Conservation (phyloP, 2,113 vertebrate species). For the Pandion haliaetus region DNA sequence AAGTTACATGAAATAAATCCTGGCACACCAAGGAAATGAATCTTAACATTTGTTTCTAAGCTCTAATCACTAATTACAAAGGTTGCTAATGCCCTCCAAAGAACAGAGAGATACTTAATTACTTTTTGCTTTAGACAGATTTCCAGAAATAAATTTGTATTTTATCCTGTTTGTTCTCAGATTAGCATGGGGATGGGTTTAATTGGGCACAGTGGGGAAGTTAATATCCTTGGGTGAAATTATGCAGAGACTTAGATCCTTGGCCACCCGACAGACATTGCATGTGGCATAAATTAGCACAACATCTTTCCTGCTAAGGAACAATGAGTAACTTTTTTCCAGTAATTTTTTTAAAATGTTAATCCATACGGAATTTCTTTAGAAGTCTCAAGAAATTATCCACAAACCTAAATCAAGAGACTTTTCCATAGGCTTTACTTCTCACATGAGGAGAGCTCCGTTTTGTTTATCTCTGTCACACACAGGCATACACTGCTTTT, state of each 20-base stretch:
- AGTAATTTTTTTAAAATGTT: neutral
- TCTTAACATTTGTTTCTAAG: neutral
- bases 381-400: conserved; percentile 8
- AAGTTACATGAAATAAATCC: neutral
- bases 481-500: neutral
- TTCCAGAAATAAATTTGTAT: conserved; percentile 46
- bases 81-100: conserved; percentile 25
- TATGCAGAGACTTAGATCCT: conserved; percentile 38
- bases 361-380: neutral
- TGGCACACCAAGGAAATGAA: neutral
- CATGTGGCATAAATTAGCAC: conserved; percentile 44
- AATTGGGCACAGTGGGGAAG: conserved; percentile 59
- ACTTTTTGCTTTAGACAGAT: conserved; percentile 21
- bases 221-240: conserved; percentile 57
- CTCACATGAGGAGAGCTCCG: neutral
- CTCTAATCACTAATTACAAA: conserved; percentile 16
- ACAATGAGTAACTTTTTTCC: conserved; percentile 21
- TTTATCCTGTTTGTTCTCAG: conserved; percentile 57
- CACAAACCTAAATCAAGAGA: neutral
- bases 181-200: conserved; percentile 42
- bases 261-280: neutral
- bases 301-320: conserved; percentile 28
- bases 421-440: neutral
- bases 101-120: conserved; percentile 39
- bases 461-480: neutral